Evolutionary conservation across 2,888 invertebrate species (phyloP).

Genomic region (Amiota mariae): DNA sequence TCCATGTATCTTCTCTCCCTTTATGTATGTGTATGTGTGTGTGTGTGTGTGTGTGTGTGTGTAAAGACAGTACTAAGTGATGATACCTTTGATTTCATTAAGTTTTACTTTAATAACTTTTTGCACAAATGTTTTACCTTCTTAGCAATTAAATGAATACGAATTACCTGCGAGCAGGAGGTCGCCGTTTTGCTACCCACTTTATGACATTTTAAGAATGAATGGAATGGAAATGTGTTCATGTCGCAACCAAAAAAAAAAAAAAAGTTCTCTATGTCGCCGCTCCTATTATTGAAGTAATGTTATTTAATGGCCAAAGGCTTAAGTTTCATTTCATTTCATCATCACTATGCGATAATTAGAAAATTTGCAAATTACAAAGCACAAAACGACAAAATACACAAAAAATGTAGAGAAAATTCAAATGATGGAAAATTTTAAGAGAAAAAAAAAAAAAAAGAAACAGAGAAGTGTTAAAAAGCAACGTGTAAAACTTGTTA

Average conservation of each 20-base stretch:
- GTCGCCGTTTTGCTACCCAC: too few species aligned
- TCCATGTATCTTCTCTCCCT: too few species aligned
- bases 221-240: too few species aligned
- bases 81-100: too few species aligned
- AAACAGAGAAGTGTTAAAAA: conserved; percentile 32
- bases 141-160: too few species aligned
- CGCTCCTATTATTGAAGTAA: conserved; percentile 3
- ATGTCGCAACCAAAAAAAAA: not conserved
- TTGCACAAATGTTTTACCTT: too few species aligned
- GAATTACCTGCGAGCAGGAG: too few species aligned
- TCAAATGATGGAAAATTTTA: conserved; percentile 45
- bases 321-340: conserved; percentile 53
- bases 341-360: conserved; percentile 56
- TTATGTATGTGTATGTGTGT: too few species aligned
- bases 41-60: too few species aligned
- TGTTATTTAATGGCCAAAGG: conserved; percentile 43
- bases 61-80: too few species aligned
- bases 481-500: conserved; percentile 18
- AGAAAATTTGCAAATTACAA: conserved; percentile 67
- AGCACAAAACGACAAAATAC: conserved; percentile 25
- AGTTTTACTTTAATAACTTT: too few species aligned
- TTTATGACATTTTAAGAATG: too few species aligned
- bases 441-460: conserved; percentile 36
- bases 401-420: conserved; percentile 19
- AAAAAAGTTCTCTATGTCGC: not conserved